These are phyloP conservation scores for Hystrix cristata DNA, from an alignment of 2,113 vertebrate species.

Conservation along the genomic window DNA sequence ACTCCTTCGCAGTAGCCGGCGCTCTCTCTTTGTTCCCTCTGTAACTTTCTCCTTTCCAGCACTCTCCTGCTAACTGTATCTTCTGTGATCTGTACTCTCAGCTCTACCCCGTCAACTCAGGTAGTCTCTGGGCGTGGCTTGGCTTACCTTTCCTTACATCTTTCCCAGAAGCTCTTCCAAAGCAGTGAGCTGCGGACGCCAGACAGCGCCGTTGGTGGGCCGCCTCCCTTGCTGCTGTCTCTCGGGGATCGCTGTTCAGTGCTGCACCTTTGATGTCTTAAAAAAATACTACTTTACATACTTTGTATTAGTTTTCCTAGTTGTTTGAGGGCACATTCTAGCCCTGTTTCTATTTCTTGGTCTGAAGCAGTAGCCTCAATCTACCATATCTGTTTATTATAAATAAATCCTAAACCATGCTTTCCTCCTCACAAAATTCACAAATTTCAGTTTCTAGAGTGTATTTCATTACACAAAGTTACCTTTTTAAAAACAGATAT, in stretches of 20 bases:
- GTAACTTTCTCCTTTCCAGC: neutral
- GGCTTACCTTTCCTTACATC: neutral
- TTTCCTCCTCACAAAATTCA: neutral
- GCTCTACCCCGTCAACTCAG: neutral
- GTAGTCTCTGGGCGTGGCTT: neutral
- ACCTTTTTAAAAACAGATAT: neutral
- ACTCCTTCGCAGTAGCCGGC: neutral
- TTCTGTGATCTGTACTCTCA: neutral
- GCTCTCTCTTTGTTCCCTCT: neutral
- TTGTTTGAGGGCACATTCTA: neutral
- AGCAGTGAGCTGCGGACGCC: neutral
- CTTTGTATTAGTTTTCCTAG: neutral
- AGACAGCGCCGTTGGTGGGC: neutral
- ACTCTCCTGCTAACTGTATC: neutral
- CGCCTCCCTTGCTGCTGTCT: neutral
- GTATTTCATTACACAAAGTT: neutral
- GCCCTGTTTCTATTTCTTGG: neutral
- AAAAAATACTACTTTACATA: neutral
- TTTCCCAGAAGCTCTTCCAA: neutral
- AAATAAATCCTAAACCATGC: neutral
- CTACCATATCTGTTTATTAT: neutral
- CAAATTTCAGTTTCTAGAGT: neutral
- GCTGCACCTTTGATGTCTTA: neutral
- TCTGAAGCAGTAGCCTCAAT: neutral
- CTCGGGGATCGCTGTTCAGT: neutral